A percentile compares a stretch with the other conserved stretches of the same genome.
These are phyloP conservation scores for Sarcophaga subvicina DNA, from an alignment of 2,888 invertebrate species.

Conservation along the genomic window DNA sequence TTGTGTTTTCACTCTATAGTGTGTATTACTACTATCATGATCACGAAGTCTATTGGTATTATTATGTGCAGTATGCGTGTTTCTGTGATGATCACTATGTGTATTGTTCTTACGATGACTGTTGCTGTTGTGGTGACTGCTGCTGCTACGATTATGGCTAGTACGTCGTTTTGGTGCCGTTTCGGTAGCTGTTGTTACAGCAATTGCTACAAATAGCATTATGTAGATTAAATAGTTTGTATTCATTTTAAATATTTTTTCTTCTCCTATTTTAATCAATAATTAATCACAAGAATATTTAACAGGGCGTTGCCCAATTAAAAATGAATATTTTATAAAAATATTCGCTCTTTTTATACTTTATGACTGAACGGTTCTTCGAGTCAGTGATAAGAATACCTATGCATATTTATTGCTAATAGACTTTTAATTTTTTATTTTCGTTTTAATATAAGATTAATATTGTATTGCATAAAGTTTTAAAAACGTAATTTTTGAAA, in stretches of 20 bases:
- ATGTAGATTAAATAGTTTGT: neutral
- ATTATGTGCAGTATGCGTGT: neutral
- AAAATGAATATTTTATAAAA: neutral
- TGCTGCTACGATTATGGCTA: neutral
- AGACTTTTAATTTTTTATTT: neutral
- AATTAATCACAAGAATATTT: neutral
- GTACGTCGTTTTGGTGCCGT: neutral
- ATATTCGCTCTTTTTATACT: neutral
- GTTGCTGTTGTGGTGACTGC: neutral
- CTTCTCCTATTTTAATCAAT: neutral
- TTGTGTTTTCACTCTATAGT: neutral
- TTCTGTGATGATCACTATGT: neutral
- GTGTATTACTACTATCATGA: neutral
- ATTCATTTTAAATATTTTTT: constrained; percentile 17
- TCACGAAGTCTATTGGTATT: neutral
- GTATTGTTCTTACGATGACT: too few relatives aligned
- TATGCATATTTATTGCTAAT: neutral
- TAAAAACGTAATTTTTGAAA: too few relatives aligned
- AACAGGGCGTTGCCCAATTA: neutral
- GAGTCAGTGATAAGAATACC: neutral
- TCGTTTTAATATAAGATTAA: too few relatives aligned
- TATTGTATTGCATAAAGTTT: too few relatives aligned
- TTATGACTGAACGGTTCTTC: neutral
- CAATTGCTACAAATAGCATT: neutral
- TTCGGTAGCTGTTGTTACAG: neutral